Conservation (phyloP, 2,888 invertebrate genomes). For the Cyclophora albipunctata region DNA sequence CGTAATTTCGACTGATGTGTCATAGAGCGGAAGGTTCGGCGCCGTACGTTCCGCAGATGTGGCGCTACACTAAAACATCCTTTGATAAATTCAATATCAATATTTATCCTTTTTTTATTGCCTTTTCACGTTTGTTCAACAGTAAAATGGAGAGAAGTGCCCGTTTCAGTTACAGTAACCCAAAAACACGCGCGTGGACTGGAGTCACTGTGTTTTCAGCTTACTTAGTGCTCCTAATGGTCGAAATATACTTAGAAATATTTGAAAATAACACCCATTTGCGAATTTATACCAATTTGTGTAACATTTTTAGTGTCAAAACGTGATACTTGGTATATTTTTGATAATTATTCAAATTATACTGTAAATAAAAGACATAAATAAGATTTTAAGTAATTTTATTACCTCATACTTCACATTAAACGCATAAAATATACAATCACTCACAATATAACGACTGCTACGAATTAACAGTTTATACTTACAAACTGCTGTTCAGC, state of each 20-base stretch:
- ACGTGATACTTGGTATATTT: background rate
- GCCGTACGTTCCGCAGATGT: no score
- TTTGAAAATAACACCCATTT: slow-evolving; percentile 51
- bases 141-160: slow-evolving; percentile 37
- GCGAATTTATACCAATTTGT: slow-evolving; percentile 39
- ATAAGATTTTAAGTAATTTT: slow-evolving; percentile 1
- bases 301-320: slow-evolving; percentile 15
- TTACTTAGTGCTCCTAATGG: slow-evolving; percentile 50
- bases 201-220: slow-evolving; percentile 60
- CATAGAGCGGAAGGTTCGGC: no score
- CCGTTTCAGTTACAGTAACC: slow-evolving; percentile 42
- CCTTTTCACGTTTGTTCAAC: no score
- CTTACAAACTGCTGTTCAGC: no score
- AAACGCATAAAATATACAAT: no score
- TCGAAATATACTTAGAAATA: slow-evolving; percentile 56
- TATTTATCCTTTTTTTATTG: no score
- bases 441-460: no score
- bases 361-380: background rate
- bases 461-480: no score
- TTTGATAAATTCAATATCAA: no score
- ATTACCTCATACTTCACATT: background rate
- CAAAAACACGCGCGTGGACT: slow-evolving; percentile 45
- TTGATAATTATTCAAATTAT: no score
- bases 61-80: no score
- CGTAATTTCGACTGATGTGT: no score